Base-by-base conservation (phyloP, 2,888 invertebrate species). In the Auanema sp. region DNA sequence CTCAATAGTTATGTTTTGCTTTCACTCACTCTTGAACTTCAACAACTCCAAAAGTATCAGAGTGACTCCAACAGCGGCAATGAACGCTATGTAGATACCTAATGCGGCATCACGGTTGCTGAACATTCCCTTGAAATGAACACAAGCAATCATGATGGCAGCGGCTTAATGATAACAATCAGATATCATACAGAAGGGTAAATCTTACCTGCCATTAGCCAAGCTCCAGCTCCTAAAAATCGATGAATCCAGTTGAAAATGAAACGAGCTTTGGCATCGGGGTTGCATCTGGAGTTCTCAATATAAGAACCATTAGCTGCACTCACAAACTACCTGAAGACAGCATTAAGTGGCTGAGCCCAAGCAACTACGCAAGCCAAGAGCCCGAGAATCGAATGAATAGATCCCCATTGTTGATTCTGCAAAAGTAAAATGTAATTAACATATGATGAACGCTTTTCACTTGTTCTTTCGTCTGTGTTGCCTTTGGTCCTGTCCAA, bases 331-430 rank as follows among this genome's bases (percentile, higher is more conserved):
- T 24, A 47, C 44, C 51, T 14, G 58, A 66, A 66, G 14, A 72
- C 70, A 12, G 75, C 75, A 24, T 65, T 69, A 0, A 75, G 55
- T 5, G 75, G 75, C 61, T 75, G 75, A 2, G 75, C 75, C 75
- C 75, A 75, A 11, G 73, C 74, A 21, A 75, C 56, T 14, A 69
- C 69, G 56, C 75, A 75, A 18, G 75, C 68, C 5, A 75, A 60
- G 23, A 75, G 66, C 10, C 75, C 75, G n/a, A 66, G 59, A 33
- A 75, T 75, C 21, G 75, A 64, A 53, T 75, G 75, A 23, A 75
- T 64, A 24, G 70, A 69, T 16, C 62, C 57, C 74, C 74, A 75
- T 24, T 53, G 23, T 24, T 64, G 65, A 50, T 75, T 74, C 72
- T 75, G 54, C 18, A 65, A 58, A 0, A 25, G 21, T 5, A 47